Base-by-base conservation (phyloP, 1,140 invertebrate genomes). In the Habropoda laboriosa region DNA sequence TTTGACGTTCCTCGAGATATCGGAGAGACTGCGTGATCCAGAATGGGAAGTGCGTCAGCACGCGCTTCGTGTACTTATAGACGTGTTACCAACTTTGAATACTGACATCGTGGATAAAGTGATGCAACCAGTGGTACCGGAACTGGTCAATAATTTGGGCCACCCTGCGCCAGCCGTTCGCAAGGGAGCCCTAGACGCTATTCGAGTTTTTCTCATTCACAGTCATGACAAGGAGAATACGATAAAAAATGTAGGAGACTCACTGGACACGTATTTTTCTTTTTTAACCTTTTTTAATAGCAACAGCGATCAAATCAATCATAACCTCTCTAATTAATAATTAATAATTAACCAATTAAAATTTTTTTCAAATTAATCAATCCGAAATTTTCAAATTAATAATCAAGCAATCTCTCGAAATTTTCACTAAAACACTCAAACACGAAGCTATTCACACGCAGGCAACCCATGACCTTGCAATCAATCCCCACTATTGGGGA, bases 21-120 rank as follows among this genome's bases (percentile, higher is more conserved):
- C 94, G 32, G 94, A 95, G 60, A 94, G 96, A 49, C 93, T 97
- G n/a, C 94, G 94, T 49, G 95, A 96, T 91, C 96, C 96, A 0
- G 96, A 97, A 91, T 96, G 96, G 95, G 96, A 97, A 90, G 96
- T 97, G 24, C 94, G 96, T 4, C 95, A 97, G 58, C 96, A 97
- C 88, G 96, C 96, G 27, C 90, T 97, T 1, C 91, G 96, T 67
- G 96, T 97, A 8, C 93, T 97, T 4, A 94, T 95, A 13, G 96
- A 97, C 90, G 93, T 97, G 30, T 91, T 97, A 10, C 96, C 96
- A 0, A 94, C 96, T 24, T 93, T 96, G 71, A 93, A 94, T 18
- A 75, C 73, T 35, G 93, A 95, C 58, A 92, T 94, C 40, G 93
- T 96, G 8, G 95, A 96, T 70, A 93, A 94, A 68, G 90, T 94